Evolutionary conservation across 2,888 invertebrate genomes (phyloP).

Genomic region (Lochmaea crataegi): DNA sequence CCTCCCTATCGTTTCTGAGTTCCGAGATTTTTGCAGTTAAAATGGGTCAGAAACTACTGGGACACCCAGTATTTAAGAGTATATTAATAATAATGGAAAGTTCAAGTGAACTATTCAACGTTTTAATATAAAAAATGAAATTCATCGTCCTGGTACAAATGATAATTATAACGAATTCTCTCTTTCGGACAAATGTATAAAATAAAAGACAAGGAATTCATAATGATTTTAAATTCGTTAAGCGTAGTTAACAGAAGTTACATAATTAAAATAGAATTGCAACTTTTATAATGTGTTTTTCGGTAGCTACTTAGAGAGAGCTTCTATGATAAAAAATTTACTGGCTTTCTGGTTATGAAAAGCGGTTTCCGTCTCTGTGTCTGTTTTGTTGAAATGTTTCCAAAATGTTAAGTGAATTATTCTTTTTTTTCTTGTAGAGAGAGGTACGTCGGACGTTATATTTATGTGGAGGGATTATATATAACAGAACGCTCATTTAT

Average conservation of each 20-base stretch:
- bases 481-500: not conserved
- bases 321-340: not conserved
- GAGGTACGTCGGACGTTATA: not conserved
- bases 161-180: not conserved
- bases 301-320: conserved; percentile 1
- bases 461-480: not conserved
- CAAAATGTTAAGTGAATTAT: conserved; percentile 3
- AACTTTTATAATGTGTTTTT: not conserved
- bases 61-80: no score
- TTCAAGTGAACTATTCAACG: no score
- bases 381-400: not conserved
- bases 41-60: no score
- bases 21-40: no score
- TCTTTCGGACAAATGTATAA: not conserved
- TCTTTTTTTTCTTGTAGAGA: not conserved
- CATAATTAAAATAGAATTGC: conserved; percentile 10
- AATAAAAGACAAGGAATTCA: not conserved
- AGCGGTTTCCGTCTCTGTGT: conserved; percentile 3
- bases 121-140: not conserved
- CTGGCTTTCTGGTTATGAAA: conserved; percentile 4
- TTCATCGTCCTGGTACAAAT: not conserved
- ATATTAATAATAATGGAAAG: no score
- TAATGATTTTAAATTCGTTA: conserved; percentile 5
- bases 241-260: conserved; percentile 7
- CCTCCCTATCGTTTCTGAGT: no score